phyloP scores from a whole-genome alignment of 2,797 vertebrate genomes.

The Takifugu rubripes region DNA sequence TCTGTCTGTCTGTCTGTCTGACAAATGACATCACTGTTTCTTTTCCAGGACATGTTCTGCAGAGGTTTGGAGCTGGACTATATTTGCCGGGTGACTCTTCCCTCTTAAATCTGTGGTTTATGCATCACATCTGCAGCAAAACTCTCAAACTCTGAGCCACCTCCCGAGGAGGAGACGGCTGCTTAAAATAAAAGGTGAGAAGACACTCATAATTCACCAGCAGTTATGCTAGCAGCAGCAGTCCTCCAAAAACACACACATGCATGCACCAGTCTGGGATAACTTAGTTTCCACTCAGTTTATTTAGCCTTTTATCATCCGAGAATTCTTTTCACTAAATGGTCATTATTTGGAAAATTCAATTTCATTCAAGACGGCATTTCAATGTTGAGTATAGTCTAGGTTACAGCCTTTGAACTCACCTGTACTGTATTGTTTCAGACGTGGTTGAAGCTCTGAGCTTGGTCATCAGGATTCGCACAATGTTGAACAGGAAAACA shows the following conservation, averaged over 20 bases:
- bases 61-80: too few relatives aligned
- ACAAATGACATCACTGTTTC: too few relatives aligned
- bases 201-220: slow-evolving; percentile 16
- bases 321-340: too few relatives aligned
- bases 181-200: slow-evolving; percentile 24
- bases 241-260: background rate
- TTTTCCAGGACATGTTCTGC: too few relatives aligned
- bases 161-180: slow-evolving; percentile 16
- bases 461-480: slow-evolving; percentile 97
- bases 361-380: too few relatives aligned
- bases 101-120: slow-evolving; percentile 6
- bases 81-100: too few relatives aligned
- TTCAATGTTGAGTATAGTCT: too few relatives aligned
- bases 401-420: slow-evolving; percentile 20
- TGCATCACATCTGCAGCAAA: slow-evolving; percentile 22
- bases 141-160: slow-evolving; percentile 24
- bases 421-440: slow-evolving; percentile 98
- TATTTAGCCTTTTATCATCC: too few relatives aligned
- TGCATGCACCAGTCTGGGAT: slow-evolving; percentile 3
- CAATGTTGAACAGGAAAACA: slow-evolving; percentile 97
- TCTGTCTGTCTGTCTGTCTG: too few relatives aligned
- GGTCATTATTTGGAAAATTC: too few relatives aligned
- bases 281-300: too few relatives aligned
- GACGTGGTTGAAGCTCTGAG: slow-evolving; percentile 94
- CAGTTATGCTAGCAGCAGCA: background rate